Evolutionary conservation across 2,888 invertebrate genomes (phyloP), one percentile per base, ranked within the genome.

Genomic region (Malthinus seriepunctatus): DNA sequence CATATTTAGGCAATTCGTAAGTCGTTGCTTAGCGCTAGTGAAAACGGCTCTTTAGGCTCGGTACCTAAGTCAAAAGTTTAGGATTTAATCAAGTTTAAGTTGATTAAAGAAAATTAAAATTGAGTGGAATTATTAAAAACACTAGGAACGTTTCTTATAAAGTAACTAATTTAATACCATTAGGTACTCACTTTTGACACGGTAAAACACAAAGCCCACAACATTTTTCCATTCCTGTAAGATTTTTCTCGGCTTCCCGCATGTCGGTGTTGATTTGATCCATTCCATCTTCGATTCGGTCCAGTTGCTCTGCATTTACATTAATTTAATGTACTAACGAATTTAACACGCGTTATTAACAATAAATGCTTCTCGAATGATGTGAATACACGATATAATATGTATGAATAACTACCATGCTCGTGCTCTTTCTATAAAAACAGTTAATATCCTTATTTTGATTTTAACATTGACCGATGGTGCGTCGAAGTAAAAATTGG

Each of bases 181-280:
- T 44, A 45, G 45, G 15, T 54, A 81, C 88, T 80, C 85, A 97
- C 97, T 97, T 97, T 84, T 96, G 95, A 87, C 99, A 99, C 38
- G 98, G 99, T 75, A 98, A 86, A 59, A 96, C 96, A 83, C 98
- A 99, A 74, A 99, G 88, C 59, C 98, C 98, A 81, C 99, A 99
- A 81, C 98, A 99, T 81, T 99, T 99, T 84, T 99, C 99, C 96
- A 99, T 96, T 66, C 98, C 98, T 69, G 97, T 97, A 72, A 99
- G 86, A 82, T 99, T 98, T 82, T 99, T 98, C 82, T 99, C 99
- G 11, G 99, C 99, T 80, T 99, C 98, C 75, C 91, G 89, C 99
- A 99, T 99, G 80, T 99, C 99, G 66, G 95, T 91, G 82, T 99
- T 99, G 82, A 99, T 99, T 82, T 97, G 97, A 82, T 99, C 99